Conservation (phyloP, 2,888 invertebrate genomes). For the Biston betularia region DNA sequence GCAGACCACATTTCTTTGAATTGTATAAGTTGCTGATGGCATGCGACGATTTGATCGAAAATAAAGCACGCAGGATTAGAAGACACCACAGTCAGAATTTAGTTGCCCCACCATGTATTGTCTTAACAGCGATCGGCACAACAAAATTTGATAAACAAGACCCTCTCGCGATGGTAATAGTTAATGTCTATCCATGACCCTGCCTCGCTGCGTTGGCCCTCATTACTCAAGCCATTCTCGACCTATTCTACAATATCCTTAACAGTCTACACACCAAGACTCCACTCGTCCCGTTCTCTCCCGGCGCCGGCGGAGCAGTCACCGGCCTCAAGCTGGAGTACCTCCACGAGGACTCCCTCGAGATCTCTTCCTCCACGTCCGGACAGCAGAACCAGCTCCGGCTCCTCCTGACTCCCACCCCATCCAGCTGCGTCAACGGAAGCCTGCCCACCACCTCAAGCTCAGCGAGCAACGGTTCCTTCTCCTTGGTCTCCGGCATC, state of each 20-base stretch:
- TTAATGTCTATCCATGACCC: too few species aligned
- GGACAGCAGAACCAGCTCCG: slow-evolving; percentile 88
- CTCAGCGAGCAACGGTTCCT: slow-evolving; percentile 76
- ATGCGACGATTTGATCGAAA: too few species aligned
- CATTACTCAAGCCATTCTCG: too few species aligned
- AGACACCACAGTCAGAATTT: too few species aligned
- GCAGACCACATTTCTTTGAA: too few species aligned
- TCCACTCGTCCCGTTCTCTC: slow-evolving; percentile 59
- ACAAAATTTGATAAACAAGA: too few species aligned
- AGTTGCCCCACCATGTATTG: too few species aligned
- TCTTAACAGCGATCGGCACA: too few species aligned
- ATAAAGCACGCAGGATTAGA: too few species aligned
- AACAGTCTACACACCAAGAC: slow-evolving; percentile 31
- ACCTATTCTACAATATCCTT: neutral
- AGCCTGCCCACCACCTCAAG: slow-evolving; percentile 73
- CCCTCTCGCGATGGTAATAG: too few species aligned
- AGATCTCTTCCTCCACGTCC: slow-evolving; percentile 74
- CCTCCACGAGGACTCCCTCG: slow-evolving; percentile 76
- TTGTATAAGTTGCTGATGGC: too few species aligned
- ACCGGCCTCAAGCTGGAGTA: slow-evolving; percentile 78
- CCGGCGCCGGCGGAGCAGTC: slow-evolving; percentile 70
- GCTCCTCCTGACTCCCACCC: slow-evolving; percentile 80
- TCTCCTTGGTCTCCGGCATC: slow-evolving; percentile 80
- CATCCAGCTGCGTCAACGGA: slow-evolving; percentile 72
- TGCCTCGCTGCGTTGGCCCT: too few species aligned